Percentiles rank a stretch among this genome's conserved stretches.
Conservation (phyloP, 2,113 vertebrate species). For the Orientallactaga bullata region DNA sequence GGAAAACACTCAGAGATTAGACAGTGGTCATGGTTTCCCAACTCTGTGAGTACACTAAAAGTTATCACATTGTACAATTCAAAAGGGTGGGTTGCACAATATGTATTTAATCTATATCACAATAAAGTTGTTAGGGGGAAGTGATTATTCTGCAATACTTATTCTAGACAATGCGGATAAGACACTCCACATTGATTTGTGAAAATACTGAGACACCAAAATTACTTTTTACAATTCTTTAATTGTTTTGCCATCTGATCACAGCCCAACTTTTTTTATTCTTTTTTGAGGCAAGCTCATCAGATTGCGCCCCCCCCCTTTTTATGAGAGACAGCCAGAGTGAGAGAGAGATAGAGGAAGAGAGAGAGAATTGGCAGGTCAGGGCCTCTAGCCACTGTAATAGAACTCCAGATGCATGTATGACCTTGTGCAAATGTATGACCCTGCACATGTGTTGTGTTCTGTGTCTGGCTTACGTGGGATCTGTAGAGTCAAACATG, state of each 20-base stretch:
- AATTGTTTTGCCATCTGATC: neutral
- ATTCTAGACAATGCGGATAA: conserved; percentile 1
- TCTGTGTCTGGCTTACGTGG: no score
- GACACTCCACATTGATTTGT: neutral
- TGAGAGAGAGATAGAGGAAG: no score
- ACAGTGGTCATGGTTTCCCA: neutral
- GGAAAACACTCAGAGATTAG: conserved; percentile 44
- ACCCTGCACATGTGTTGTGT: no score
- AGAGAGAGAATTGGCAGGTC: no score
- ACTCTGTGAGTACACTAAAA: neutral
- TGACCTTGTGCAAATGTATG: no score
- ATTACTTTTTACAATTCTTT: neutral
- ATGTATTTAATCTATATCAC: neutral
- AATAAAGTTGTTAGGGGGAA: neutral
- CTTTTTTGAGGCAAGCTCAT: no score
- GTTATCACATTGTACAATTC: neutral
- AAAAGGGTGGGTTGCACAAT: neutral
- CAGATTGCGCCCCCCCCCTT: no score
- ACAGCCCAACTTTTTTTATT: neutral
- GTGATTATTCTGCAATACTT: neutral
- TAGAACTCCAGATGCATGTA: no score
- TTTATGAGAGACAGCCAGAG: no score
- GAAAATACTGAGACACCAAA: neutral
- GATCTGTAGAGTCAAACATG: no score
- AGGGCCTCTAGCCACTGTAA: no score